phyloP scores from a whole-genome alignment of 2,888 invertebrate genomes.

The Himalopsyche kuldschensis region DNA sequence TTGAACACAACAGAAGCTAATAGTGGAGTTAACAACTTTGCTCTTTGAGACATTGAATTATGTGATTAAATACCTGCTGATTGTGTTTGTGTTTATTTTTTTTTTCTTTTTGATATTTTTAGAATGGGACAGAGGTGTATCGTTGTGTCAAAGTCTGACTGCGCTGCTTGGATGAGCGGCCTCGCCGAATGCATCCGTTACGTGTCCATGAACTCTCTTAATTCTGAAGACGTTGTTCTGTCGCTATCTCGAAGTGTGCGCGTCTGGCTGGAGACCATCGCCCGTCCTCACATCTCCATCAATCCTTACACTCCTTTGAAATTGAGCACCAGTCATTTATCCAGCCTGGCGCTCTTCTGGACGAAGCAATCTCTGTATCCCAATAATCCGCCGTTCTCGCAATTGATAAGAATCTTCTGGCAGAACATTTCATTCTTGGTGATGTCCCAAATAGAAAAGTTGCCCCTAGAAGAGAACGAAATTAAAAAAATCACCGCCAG shows the following conservation, averaged over 20 bases:
- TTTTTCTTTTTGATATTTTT: slow-evolving; percentile 41
- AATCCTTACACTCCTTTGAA: slow-evolving; percentile 44
- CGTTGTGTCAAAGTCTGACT: slow-evolving; percentile 67
- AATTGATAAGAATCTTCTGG: slow-evolving; percentile 51
- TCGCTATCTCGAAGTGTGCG: slow-evolving; percentile 24
- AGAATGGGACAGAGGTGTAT: slow-evolving; percentile 66
- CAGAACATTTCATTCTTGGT: slow-evolving; percentile 47
- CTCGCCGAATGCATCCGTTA: slow-evolving; percentile 77
- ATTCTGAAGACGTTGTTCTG: slow-evolving; percentile 7
- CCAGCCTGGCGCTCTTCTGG: slow-evolving; percentile 48
- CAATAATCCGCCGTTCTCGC: slow-evolving; percentile 44
- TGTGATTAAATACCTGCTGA: too few relatives aligned
- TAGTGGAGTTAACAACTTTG: too few relatives aligned
- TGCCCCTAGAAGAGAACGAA: slow-evolving; percentile 48
- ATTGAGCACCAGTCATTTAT: slow-evolving; percentile 45
- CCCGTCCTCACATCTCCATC: slow-evolving; percentile 37
- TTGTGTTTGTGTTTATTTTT: too few relatives aligned
- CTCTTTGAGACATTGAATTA: too few relatives aligned
- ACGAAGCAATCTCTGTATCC: slow-evolving; percentile 45
- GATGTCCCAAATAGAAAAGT: slow-evolving; percentile 45
- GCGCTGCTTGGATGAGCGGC: slow-evolving; percentile 66
- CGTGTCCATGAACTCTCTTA: slow-evolving; percentile 45
- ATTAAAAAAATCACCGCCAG: slow-evolving; percentile 52
- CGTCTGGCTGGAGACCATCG: slow-evolving; percentile 43
- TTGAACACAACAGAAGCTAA: too few relatives aligned